phyloP scores from a whole-genome alignment of 2,113 vertebrate species.

The Bubo scandiacus region DNA sequence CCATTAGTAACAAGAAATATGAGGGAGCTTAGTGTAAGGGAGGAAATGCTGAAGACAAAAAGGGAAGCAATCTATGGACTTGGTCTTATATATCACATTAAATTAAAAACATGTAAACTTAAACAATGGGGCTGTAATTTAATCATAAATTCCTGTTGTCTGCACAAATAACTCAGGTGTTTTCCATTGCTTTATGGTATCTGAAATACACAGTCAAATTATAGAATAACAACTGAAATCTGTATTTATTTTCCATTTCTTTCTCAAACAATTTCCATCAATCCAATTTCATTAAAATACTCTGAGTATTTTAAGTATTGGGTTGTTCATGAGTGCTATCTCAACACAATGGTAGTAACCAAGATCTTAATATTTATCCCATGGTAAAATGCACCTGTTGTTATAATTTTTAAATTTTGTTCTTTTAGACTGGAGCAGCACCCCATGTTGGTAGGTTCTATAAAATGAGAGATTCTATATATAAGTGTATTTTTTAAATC shows the following conservation, averaged over 20 bases:
- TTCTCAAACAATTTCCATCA: neutral
- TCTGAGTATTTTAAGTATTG: neutral
- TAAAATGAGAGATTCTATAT: neutral
- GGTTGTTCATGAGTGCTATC: neutral
- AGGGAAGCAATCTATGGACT: neutral
- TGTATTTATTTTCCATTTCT: neutral
- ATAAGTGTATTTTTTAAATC: neutral
- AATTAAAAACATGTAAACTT: neutral
- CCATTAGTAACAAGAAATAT: neutral
- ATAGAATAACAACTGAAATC: neutral
- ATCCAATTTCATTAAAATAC: neutral
- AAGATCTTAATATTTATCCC: neutral
- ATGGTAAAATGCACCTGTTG: neutral
- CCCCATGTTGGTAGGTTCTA: neutral
- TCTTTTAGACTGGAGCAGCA: neutral
- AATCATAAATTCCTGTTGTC: neutral
- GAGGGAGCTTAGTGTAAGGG: neutral
- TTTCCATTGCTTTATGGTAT: neutral
- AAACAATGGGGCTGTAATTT: neutral
- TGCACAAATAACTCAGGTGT: neutral
- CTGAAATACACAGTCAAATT: neutral
- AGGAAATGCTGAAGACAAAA: neutral
- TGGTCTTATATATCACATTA: neutral
- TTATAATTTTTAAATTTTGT: neutral
- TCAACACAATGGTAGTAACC: neutral